phyloP scores from a whole-genome alignment of 2,888 invertebrate genomes.

The Leistus spinibarbis region DNA sequence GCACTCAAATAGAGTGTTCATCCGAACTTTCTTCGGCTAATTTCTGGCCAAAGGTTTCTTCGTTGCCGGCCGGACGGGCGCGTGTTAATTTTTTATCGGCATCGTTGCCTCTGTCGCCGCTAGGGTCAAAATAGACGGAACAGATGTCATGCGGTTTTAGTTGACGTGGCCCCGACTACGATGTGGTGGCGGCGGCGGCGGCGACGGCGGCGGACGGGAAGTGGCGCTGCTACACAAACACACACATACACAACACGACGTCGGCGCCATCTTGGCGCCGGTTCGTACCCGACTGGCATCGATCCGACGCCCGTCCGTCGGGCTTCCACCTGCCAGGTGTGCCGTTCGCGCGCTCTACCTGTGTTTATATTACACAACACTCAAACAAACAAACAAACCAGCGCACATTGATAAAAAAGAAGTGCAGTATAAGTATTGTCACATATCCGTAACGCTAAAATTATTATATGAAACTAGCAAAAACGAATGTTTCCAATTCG shows the following conservation, averaged over 20 bases:
- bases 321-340: conserved; percentile 21
- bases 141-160: background rate
- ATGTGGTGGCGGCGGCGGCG: background rate
- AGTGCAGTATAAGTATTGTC: background rate
- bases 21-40: background rate
- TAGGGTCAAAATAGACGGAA: background rate
- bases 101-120: background rate
- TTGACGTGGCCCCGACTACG: background rate
- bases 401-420: background rate
- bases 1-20: background rate
- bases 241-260: background rate
- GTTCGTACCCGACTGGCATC: conserved; percentile 27
- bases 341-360: background rate
- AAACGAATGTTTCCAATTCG: no score
- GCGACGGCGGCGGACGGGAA: background rate
- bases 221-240: background rate
- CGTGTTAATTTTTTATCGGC: background rate
- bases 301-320: conserved; percentile 19
- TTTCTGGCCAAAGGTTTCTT: background rate
- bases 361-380: conserved; percentile 28
- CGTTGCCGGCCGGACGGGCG: background rate
- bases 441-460: no score
- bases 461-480: no score
- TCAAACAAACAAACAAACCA: background rate
- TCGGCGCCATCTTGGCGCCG: conserved; percentile 48